A percentile compares a stretch with the other conserved stretches of the same genome.
Evolutionary conservation across 2,113 vertebrate species (phyloP).

Genomic region (Odocoileus hemionus): DNA sequence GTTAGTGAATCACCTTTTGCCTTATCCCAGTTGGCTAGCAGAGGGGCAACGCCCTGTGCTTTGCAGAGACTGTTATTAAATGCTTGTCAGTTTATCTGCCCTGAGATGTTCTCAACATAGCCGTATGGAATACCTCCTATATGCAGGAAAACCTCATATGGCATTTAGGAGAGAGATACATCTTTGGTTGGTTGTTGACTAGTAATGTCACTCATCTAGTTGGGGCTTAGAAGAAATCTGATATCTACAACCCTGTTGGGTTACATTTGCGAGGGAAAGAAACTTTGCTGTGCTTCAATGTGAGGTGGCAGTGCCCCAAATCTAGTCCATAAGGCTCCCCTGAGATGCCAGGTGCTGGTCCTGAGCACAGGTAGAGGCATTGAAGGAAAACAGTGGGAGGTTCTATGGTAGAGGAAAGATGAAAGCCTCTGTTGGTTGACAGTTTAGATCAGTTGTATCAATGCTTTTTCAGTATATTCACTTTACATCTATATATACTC

Average conservation of each 20-base stretch:
- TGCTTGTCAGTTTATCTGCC: neutral
- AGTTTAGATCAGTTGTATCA: neutral
- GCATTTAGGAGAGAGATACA: neutral
- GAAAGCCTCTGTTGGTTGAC: neutral
- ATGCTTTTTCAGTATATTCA: neutral
- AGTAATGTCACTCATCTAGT: neutral
- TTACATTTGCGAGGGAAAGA: neutral
- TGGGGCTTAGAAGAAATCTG: neutral
- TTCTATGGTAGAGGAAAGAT: neutral
- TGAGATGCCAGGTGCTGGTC: neutral
- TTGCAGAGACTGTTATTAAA: neutral
- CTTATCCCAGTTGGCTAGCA: neutral
- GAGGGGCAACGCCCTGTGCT: neutral
- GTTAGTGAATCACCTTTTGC: slow-evolving; percentile 26
- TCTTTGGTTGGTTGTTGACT: neutral
- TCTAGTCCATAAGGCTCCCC: neutral
- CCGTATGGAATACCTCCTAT: neutral
- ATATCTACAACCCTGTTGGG: neutral
- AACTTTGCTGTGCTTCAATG: neutral
- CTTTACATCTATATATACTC: no score
- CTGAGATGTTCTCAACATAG: neutral
- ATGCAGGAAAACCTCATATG: neutral
- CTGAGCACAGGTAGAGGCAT: neutral
- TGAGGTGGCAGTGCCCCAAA: neutral
- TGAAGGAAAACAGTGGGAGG: neutral